Percentiles rank a stretch among this genome's conserved stretches.
Conservation (phyloP, 2,797 vertebrate species). For the Helostoma temminkii region DNA sequence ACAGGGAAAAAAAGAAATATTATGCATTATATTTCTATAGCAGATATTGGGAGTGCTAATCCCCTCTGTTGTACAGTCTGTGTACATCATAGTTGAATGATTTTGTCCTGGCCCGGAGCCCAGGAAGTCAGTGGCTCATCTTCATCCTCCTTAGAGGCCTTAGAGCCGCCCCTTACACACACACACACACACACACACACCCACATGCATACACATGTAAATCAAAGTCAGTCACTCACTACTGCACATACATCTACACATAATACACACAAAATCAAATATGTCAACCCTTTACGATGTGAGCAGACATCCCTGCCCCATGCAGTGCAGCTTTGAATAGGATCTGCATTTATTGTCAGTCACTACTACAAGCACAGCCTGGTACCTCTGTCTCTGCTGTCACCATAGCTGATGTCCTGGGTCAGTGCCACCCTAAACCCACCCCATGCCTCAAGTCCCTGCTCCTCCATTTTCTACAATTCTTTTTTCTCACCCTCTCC, state of each 20-base stretch:
- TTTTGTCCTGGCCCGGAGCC: slow-evolving; percentile 67
- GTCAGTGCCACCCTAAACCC: slow-evolving; percentile 54
- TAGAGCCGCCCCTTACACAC: slow-evolving; percentile 3
- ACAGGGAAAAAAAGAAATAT: slow-evolving; percentile 44
- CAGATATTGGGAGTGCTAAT: slow-evolving; percentile 65
- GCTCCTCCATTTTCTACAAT: neutral
- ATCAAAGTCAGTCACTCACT: slow-evolving; percentile 11
- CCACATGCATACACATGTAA: neutral
- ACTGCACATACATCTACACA: neutral
- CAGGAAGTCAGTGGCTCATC: slow-evolving; percentile 74
- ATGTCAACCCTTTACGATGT: neutral
- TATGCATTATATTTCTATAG: slow-evolving; percentile 67
- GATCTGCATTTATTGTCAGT: slow-evolving; percentile 56
- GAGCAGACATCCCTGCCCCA: slow-evolving; percentile 35
- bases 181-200: slow-evolving; percentile 16
- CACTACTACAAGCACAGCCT: slow-evolving; percentile 44
- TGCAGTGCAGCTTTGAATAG: slow-evolving; percentile 52
- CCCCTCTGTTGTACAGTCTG: slow-evolving; percentile 68
- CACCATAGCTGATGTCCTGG: slow-evolving; percentile 61
- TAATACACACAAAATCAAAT: slow-evolving; percentile 23
- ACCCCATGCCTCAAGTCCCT: slow-evolving; percentile 23
- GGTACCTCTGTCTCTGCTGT: slow-evolving; percentile 66
- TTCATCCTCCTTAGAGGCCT: slow-evolving; percentile 57
- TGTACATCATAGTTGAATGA: slow-evolving; percentile 72
- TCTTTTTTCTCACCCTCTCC: slow-evolving; percentile 11